A percentile compares a stretch with the other conserved stretches of the same genome.
Conservation (phyloP, 2,797 vertebrate species). For the Stomatorhinus walkeri region DNA sequence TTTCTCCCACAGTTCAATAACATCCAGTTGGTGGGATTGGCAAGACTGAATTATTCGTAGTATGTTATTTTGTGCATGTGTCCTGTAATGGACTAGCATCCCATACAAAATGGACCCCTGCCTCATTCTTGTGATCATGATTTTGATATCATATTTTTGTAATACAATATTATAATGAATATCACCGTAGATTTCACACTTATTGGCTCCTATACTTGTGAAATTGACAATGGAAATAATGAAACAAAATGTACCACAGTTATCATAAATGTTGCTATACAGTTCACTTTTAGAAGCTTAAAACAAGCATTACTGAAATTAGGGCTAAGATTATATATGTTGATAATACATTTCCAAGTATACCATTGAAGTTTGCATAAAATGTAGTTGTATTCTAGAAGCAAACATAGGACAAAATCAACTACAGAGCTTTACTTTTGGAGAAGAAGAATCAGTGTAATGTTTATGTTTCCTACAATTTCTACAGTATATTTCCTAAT, state of each 20-base stretch:
- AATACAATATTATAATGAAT: neutral
- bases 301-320: neutral
- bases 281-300: neutral
- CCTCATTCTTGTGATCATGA: neutral
- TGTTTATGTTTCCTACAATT: neutral
- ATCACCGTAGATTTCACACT: neutral
- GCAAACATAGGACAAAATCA: neutral
- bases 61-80: neutral
- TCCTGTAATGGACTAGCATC: neutral
- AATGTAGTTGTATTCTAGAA: neutral
- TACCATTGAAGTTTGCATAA: neutral
- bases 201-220: neutral
- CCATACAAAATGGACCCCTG: neutral
- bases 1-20: neutral
- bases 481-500: neutral
- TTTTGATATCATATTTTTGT: neutral
- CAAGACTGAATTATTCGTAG: neutral
- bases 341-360: neutral
- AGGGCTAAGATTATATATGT: neutral
- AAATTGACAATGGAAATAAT: neutral
- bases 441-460: neutral
- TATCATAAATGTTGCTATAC: neutral
- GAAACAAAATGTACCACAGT: neutral
- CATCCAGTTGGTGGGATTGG: neutral
- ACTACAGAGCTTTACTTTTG: neutral